Evolutionary conservation across 2,797 vertebrate species (phyloP), one percentile per base, ranked within the genome.

Genomic region (Pseudochaenichthys georgianus): DNA sequence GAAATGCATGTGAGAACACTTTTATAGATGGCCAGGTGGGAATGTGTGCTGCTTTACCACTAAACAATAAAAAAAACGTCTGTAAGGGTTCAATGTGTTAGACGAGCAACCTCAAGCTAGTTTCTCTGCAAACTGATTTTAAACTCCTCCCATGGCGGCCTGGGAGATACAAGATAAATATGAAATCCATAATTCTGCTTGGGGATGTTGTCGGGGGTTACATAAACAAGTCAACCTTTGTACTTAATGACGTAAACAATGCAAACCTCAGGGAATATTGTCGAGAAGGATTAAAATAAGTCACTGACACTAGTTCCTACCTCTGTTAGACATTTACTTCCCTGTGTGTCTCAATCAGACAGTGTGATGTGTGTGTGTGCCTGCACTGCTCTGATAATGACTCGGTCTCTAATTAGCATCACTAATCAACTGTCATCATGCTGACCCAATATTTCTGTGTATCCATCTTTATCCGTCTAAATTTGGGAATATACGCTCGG

Each of bases 351-450:
- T 60, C 63, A 71, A 5, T 50, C 51, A 68, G 28, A 61, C 54
- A 76, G 64, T 74, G 71, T 78, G 64, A 73, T 72, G 66, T 71
- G 64, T 70, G 78, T 70, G 78, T 70, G 78, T 17, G 48, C 58
- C 69, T 60, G 28, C 58, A 47, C 73, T 55, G 63, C 70, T 53
- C 46, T 51, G 62, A 71, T 79, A 88, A 82, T 80, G 79, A 87
- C 70, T 87, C 73, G 9, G 68, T 68, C 70, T 82, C 75, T 87
- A 84, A 91, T 88, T 83, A 89, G 75, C 68, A 75, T 80, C 77
- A 64, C 74, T 83, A 73, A 88, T 90, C 79, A 88, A 17, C 72
- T 80, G 75, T 77, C 71, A 79, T 88, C 64, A 28, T 23, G 55
- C 74, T 81, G 72, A 81, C 74, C 82, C 68, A 70, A 76, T 81